Evolutionary conservation across 2,113 vertebrate species (phyloP).

Genomic region (Phrynocephalus versicolor): DNA sequence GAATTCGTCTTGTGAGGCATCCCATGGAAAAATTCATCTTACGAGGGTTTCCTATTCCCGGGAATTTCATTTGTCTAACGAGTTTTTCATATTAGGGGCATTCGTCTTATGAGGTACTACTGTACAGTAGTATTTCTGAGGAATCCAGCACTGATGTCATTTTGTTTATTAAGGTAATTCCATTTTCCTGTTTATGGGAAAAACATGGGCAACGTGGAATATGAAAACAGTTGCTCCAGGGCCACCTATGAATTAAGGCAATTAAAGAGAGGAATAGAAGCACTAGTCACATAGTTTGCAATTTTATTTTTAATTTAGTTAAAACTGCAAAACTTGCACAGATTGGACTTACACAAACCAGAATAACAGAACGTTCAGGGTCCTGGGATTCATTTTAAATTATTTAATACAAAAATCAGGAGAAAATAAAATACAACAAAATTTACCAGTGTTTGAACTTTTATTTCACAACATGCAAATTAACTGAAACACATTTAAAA

Average conservation of each 20-base stretch:
- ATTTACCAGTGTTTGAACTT: constrained; percentile 78
- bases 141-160: neutral
- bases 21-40: too few relatives aligned
- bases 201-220: neutral
- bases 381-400: constrained; percentile 75
- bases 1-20: too few relatives aligned
- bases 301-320: constrained; percentile 13
- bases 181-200: neutral
- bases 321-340: constrained; percentile 38
- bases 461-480: constrained; percentile 83
- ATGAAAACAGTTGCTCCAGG: too few relatives aligned
- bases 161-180: neutral
- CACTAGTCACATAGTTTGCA: constrained; percentile 19
- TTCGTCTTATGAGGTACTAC: too few relatives aligned
- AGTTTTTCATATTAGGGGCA: too few relatives aligned
- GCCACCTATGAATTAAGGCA: neutral
- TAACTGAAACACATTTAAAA: constrained; percentile 75
- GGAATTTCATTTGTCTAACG: too few relatives aligned
- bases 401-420: constrained; percentile 78
- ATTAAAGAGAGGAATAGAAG: neutral
- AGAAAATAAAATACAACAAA: constrained; percentile 80
- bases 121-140: neutral
- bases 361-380: constrained; percentile 69
- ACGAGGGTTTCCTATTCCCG: too few relatives aligned
- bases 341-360: constrained; percentile 55